These are phyloP conservation scores for Cinclus mexicanus DNA, from an alignment of 2,113 vertebrate genomes.

Conservation along the genomic window DNA sequence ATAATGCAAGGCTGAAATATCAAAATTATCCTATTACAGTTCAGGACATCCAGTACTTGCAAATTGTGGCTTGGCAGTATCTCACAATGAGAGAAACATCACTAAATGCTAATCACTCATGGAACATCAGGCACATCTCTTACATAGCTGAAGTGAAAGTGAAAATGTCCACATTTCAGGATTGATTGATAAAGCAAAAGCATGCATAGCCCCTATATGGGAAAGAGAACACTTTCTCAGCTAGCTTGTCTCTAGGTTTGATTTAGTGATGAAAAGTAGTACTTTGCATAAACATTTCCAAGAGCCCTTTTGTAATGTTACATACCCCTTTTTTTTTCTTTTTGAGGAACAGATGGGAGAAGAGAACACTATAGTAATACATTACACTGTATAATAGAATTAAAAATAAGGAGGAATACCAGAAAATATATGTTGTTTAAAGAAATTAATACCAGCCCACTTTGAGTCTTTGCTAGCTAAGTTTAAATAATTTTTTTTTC, in stretches of 20 bases:
- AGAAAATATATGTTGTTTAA: not conserved
- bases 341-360: conserved; percentile 26
- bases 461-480: not conserved
- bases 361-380: not conserved
- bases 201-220: not conserved
- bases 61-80: conserved; percentile 10
- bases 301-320: not conserved
- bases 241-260: not conserved
- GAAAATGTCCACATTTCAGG: not conserved
- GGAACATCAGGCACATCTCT: not conserved
- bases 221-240: not conserved
- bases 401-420: not conserved
- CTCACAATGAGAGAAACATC: not conserved
- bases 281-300: conserved; percentile 35
- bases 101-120: not conserved
- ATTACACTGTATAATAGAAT: not conserved
- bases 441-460: not conserved
- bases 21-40: conserved; percentile 6
- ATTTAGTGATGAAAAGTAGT: conserved; percentile 9
- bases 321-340: not conserved
- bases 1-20: conserved; percentile 3
- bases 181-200: not conserved
- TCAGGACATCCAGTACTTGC: not conserved
- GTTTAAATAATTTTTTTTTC: not conserved
- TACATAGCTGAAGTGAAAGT: conserved; percentile 8